Conservation (phyloP, 2,888 invertebrate species). For the Lepas anatifera region DNA sequence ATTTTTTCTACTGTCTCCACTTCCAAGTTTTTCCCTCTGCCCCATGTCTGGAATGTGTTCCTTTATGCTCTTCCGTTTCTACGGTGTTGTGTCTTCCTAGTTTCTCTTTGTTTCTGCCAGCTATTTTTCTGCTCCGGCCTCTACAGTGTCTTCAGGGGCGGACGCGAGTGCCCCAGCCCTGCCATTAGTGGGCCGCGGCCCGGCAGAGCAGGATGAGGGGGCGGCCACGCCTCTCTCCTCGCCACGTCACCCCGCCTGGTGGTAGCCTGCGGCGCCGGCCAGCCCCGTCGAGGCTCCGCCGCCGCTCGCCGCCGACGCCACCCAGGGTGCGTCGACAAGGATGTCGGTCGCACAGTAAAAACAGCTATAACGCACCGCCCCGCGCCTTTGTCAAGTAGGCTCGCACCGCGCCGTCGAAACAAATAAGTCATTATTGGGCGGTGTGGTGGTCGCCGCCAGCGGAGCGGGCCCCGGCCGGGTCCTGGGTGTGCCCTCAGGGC, state of each 20-base stretch:
- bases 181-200: background rate
- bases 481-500: too few species aligned
- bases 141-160: too few species aligned
- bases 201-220: background rate
- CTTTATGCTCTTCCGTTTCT: too few species aligned
- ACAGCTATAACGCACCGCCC: background rate
- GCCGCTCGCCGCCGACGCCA: background rate
- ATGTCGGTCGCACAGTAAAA: background rate
- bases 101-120: too few species aligned
- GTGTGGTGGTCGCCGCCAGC: background rate
- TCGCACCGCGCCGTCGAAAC: background rate
- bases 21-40: too few species aligned
- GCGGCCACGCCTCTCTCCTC: background rate
- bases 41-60: too few species aligned
- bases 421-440: slow-evolving; percentile 5
- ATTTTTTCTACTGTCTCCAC: too few species aligned
- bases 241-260: background rate
- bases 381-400: background rate
- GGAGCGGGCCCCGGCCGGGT: background rate
- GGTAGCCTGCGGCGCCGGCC: background rate
- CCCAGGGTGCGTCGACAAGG: background rate
- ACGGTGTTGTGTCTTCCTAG: too few species aligned
- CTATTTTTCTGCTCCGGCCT: too few species aligned
- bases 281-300: background rate
- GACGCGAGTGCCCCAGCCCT: background rate